Evolutionary conservation across 2,113 vertebrate genomes (phyloP).

Genomic region (Raphicerus campestris): DNA sequence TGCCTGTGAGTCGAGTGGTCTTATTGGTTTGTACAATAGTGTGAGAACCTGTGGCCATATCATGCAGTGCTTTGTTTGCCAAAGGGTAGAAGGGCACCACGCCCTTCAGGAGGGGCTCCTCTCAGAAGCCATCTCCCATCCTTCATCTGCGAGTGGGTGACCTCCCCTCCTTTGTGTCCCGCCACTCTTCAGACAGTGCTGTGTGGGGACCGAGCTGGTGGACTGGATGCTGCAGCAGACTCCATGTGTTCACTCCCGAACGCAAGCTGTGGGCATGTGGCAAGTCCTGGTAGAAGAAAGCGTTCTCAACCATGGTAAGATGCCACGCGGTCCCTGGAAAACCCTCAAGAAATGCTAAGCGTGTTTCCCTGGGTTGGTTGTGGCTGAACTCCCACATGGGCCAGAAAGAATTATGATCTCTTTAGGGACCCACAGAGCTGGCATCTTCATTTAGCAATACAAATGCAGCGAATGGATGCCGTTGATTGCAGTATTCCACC

Average conservation of each 20-base stretch:
- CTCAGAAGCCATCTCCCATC: neutral
- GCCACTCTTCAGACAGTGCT: constrained; percentile 88
- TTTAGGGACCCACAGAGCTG: neutral
- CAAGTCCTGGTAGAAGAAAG: constrained; percentile 96
- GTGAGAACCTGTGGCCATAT: neutral
- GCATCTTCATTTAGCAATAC: constrained; percentile 48
- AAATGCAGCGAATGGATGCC: neutral
- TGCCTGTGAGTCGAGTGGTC: neutral
- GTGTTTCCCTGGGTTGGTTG: neutral
- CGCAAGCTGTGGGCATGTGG: constrained; percentile 98
- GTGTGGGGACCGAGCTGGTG: constrained; percentile 95
- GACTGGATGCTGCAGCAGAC: constrained; percentile 98
- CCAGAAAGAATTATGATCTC: constrained; percentile 23
- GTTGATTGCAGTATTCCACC: constrained; percentile 48
- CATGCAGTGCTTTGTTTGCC: neutral
- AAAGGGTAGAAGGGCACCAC: neutral
- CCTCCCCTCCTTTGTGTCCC: neutral
- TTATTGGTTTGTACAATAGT: neutral
- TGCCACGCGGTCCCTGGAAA: neutral
- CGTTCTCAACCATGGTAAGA: constrained; percentile 95
- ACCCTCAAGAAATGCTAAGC: neutral
- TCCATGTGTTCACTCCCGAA: constrained; percentile 91
- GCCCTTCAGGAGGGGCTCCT: neutral
- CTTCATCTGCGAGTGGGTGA: neutral
- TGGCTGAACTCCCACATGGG: neutral